A percentile compares a stretch with the other conserved stretches of the same genome.
These are phyloP conservation scores for Chesias legatella DNA, from an alignment of 2,888 invertebrate genomes.

Conservation along the genomic window DNA sequence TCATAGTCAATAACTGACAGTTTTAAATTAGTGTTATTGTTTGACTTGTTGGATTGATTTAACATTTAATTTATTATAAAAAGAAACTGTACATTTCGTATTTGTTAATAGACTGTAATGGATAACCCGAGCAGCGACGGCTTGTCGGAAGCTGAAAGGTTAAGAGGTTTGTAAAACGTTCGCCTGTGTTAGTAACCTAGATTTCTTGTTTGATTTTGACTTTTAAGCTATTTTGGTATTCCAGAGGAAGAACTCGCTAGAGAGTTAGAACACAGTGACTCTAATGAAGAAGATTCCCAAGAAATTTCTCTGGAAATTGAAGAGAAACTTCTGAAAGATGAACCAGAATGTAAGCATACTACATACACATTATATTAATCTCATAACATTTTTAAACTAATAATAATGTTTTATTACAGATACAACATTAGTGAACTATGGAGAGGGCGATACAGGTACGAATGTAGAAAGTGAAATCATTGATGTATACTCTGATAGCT, in stretches of 20 bases:
- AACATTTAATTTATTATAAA: too few species aligned
- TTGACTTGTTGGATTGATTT: too few species aligned
- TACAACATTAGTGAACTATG: slow-evolving; percentile 70
- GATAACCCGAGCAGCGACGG: slow-evolving; percentile 58
- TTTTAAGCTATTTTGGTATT: slow-evolving; percentile 20
- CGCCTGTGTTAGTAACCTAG: neutral
- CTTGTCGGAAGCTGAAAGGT: slow-evolving; percentile 61
- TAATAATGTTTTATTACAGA: slow-evolving; percentile 44
- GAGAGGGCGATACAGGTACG: slow-evolving; percentile 48
- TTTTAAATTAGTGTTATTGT: too few species aligned
- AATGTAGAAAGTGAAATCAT: slow-evolving; percentile 55
- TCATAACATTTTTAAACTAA: too few species aligned
- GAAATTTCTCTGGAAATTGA: slow-evolving; percentile 74
- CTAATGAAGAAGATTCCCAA: slow-evolving; percentile 71
- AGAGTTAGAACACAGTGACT: slow-evolving; percentile 74
- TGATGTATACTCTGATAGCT: slow-evolving; percentile 59
- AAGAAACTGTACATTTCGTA: too few species aligned
- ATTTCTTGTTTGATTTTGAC: neutral
- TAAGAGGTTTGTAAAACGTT: slow-evolving; percentile 50
- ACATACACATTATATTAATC: too few species aligned
- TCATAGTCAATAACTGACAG: too few species aligned
- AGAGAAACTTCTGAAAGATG: slow-evolving; percentile 72
- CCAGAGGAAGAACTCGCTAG: slow-evolving; percentile 70
- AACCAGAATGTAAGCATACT: slow-evolving; percentile 72
- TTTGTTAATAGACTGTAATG: slow-evolving; percentile 35